Evolutionary conservation across 2,797 vertebrate species (phyloP).

Genomic region (Paratrypauchen microcephalus): DNA sequence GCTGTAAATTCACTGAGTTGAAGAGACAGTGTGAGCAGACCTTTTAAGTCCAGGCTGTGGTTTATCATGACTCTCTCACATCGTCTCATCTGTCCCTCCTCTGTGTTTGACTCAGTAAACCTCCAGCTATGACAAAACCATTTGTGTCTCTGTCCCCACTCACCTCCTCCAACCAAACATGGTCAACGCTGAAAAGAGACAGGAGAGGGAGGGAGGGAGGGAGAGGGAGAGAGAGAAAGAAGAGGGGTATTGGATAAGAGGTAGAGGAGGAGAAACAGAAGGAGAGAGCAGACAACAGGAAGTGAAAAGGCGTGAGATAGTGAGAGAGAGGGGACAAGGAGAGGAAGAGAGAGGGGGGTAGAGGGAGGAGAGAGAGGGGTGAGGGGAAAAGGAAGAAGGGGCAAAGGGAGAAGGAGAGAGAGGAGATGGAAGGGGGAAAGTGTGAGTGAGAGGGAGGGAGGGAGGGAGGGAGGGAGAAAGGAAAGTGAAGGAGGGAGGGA

Average conservation of each 20-base stretch:
- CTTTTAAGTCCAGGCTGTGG: not conserved
- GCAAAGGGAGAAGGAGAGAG: not conserved
- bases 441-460: not conserved
- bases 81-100: not conserved
- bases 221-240: not conserved
- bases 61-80: not conserved
- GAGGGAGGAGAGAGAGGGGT: too few relatives aligned
- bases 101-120: conserved; percentile 51
- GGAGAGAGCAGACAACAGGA: not conserved
- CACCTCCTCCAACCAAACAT: conserved; percentile 70
- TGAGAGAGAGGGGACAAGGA: too few relatives aligned
- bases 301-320: not conserved
- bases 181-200: conserved; percentile 49
- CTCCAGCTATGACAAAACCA: conserved; percentile 43
- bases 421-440: not conserved
- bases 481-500: not conserved
- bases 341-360: too few relatives aligned
- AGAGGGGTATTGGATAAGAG: too few relatives aligned
- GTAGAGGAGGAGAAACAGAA: not conserved
- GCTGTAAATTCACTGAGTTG: not conserved
- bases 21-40: not conserved
- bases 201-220: not conserved
- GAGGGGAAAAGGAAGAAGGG: too few relatives aligned
- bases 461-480: not conserved
- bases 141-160: conserved; percentile 25